Conservation (phyloP, 2,888 invertebrate genomes). For the Falcaria lacertinaria region DNA sequence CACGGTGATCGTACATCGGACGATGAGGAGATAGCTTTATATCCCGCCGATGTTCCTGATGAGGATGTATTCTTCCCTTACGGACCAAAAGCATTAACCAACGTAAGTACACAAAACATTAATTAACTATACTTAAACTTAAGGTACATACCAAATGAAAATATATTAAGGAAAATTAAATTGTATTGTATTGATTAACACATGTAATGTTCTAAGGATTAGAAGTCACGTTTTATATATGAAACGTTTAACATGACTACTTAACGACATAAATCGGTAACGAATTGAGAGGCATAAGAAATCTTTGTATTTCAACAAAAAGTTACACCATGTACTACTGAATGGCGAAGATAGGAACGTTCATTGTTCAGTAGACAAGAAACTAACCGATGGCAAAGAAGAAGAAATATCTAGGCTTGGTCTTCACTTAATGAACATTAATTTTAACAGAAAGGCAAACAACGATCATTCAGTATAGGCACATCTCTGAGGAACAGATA, state of each 20-base stretch:
- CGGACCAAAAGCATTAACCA: constrained; percentile 83
- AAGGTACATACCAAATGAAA: constrained; percentile 1
- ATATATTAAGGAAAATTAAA: neutral
- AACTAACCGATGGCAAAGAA: too few relatives aligned
- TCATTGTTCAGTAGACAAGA: too few relatives aligned
- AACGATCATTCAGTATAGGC: constrained; percentile 70
- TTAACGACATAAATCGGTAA: neutral
- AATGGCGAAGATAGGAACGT: too few relatives aligned
- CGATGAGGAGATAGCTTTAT: constrained; percentile 67
- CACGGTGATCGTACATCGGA: constrained; percentile 87
- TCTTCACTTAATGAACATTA: too few relatives aligned
- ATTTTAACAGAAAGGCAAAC: constrained; percentile 69
- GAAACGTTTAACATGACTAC: neutral
- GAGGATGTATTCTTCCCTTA: constrained; percentile 76
- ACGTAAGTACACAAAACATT: constrained; percentile 70
- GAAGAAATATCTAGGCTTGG: too few relatives aligned
- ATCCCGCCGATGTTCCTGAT: constrained; percentile 69
- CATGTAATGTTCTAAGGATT: neutral
- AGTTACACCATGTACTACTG: too few relatives aligned
- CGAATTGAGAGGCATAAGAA: neutral
- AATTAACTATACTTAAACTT: too few relatives aligned
- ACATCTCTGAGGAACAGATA: constrained; percentile 66
- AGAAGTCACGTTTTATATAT: neutral
- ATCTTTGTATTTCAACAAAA: neutral
- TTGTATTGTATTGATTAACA: neutral